Evolutionary conservation across 2,797 vertebrate species (phyloP), one percentile per base, ranked within the genome.

Genomic region (Semotilus atromaculatus): DNA sequence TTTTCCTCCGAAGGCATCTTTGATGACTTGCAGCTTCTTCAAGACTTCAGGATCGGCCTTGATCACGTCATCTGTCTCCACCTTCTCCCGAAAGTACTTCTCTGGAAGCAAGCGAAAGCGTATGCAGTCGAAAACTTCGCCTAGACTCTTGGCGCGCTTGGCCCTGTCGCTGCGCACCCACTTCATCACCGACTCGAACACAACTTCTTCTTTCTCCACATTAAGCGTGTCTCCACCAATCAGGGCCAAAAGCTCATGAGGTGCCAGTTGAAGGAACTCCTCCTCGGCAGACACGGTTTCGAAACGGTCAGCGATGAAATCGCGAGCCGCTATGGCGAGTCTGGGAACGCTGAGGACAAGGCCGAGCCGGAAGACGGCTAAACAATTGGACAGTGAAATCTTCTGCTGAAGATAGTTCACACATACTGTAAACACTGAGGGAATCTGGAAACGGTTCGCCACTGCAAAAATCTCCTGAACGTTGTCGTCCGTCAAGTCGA

Each of bases 371-470:
- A 99, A 98, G 86, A 99, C 98, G 87, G 97, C 98, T 88, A 99
- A 90, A 60, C 97, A 99, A 92, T 99, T 99, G 2, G 90, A 87
- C 7, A 95, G 72, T 2, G 97, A 97, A 19, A 99, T 94, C 92
- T 97, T 98, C 91, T 97, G 97, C 94, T 99, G 98, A 34, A 99
- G 96, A 55, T 99, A 99, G 89, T 98, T 99, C 74, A 99, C 98
- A 0, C 98, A 99, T 31, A 99, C 97, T 0, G 98, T 99, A 91
- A 99, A 99, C 60, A 99, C 97, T 0, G 98, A 99, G 0, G 98
- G 98, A 90, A 99, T 99, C 94, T 99, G 98, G 92, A 99, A 99
- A 80, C 97, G 96, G 92, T 97, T 99, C 8, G 98, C 97, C 92
- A 99, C 91, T 2, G 97, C 96, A 71, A 99, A 98, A 80, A 99